Base-by-base conservation (phyloP, 1,140 invertebrate genomes). In the Drosophila carrolli region DNA sequence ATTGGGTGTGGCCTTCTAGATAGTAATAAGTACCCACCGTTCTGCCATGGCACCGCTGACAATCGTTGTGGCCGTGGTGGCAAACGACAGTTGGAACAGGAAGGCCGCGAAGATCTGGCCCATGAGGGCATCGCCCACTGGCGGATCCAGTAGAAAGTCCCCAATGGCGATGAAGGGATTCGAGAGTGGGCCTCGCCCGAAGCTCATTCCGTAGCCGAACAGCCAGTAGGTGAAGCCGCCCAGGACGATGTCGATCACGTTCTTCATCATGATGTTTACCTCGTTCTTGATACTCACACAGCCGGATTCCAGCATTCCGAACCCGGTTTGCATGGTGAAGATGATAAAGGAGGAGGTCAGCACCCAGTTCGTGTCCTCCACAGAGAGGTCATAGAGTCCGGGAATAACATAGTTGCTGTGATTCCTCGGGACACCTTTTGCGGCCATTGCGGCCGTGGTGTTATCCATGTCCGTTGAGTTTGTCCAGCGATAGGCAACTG, bases 211-310 rank as follows among this genome's bases (percentile, higher is more conserved):
- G 92, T 97, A 99, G 0, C 98, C 98, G 89, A 98, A 98, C 16
- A 97, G 94, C 98, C 98, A 99, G 93, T 98, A 99, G 0, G 97
- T 98, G 19, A 93, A 93, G 11, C 95, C 98, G 13, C 98, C 98
- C 3, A 99, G 94, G 9, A 98, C 96, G 56, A 99, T 97, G 76
- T 98, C 97, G 1, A 97, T 96, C 0, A 98, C 95, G 85, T 98
- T 98, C 92, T 98, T 98, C 96, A 98, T 97, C 97, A 98, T 98
- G n/a, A 98, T 98, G 83, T 98, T 98, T 0, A 98, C 97, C 94
- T 98, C 98, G 85, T 98, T 98, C 93, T 98, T 98, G 32, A 97
- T 94, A 1, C 97, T 97, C 0, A 98, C 97, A 78, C 97, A 97
- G 6, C 98, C 98, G 1, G 97, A 97, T 91, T 98, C 97, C 56